phyloP scores from a whole-genome alignment of 2,113 vertebrate genomes.

The Mastomys coucha region DNA sequence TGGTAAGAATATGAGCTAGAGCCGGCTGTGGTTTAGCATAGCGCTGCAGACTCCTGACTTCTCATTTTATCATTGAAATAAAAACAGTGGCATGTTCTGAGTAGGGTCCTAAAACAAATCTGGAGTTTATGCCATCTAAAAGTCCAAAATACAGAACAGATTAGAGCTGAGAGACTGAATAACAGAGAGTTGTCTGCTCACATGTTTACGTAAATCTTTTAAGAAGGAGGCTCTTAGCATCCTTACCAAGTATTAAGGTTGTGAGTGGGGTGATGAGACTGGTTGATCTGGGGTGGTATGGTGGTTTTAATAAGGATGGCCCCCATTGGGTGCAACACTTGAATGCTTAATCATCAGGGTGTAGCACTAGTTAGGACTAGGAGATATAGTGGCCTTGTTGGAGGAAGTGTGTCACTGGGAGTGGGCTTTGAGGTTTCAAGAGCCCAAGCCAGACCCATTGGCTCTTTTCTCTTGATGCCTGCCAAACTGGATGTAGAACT shows the following conservation, averaged over 20 bases:
- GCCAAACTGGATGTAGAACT: neutral
- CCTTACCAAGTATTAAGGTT: neutral
- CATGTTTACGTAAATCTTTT: neutral
- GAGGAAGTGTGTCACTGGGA: neutral
- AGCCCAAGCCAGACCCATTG: neutral
- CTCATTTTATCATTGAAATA: neutral
- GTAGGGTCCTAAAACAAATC: neutral
- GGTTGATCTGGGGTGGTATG: neutral
- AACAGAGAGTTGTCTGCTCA: neutral
- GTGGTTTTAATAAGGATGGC: neutral
- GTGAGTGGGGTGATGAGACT: neutral
- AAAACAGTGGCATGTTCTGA: neutral
- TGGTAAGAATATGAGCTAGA: accelerated
- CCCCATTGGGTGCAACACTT: neutral
- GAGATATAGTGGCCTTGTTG: neutral
- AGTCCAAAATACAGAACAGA: neutral
- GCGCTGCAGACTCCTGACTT: neutral
- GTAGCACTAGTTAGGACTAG: neutral
- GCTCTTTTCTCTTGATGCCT: neutral
- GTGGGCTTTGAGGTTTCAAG: neutral
- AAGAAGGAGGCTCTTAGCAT: neutral
- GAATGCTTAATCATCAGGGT: neutral
- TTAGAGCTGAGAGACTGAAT: neutral
- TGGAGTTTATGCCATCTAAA: neutral
- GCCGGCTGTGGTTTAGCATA: neutral